phyloP scores from a whole-genome alignment of 2,797 vertebrate genomes.

The Sebastes kiyomatsui region DNA sequence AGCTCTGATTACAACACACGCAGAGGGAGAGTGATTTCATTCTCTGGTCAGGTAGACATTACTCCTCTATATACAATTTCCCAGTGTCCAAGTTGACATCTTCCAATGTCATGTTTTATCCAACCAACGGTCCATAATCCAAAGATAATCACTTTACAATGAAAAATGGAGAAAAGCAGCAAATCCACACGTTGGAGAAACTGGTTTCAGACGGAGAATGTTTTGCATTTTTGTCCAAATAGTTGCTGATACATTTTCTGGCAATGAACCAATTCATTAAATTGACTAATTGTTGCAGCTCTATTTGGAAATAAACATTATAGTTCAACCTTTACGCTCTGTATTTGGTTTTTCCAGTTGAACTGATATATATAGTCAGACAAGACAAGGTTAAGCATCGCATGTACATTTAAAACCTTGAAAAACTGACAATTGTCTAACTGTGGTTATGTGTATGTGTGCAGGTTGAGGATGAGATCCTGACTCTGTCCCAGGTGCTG shows the following conservation, averaged over 20 bases:
- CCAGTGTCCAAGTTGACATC: background rate
- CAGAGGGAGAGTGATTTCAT: too few species aligned
- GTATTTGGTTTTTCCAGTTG: background rate
- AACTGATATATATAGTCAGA: background rate
- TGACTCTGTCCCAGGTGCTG: slow-evolving; percentile 94
- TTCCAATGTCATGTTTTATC: background rate
- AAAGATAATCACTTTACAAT: background rate
- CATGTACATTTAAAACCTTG: background rate
- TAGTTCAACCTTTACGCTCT: background rate
- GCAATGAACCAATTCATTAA: background rate
- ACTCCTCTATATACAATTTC: too few species aligned
- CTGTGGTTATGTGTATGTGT: background rate
- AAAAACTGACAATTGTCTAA: background rate
- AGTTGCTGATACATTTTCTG: background rate
- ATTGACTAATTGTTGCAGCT: background rate
- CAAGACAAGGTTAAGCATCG: background rate
- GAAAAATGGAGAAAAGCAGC: too few species aligned
- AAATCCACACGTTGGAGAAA: background rate
- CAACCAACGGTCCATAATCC: background rate
- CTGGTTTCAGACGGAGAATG: background rate
- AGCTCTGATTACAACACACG: too few species aligned
- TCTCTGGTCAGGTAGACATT: too few species aligned
- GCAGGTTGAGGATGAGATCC: slow-evolving; percentile 98
- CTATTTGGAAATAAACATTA: background rate
- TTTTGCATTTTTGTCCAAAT: background rate